A percentile compares a stretch with the other conserved stretches of the same genome.
phyloP scores from a whole-genome alignment of 2,113 vertebrate species.

The Gymnocephalus cernua region DNA sequence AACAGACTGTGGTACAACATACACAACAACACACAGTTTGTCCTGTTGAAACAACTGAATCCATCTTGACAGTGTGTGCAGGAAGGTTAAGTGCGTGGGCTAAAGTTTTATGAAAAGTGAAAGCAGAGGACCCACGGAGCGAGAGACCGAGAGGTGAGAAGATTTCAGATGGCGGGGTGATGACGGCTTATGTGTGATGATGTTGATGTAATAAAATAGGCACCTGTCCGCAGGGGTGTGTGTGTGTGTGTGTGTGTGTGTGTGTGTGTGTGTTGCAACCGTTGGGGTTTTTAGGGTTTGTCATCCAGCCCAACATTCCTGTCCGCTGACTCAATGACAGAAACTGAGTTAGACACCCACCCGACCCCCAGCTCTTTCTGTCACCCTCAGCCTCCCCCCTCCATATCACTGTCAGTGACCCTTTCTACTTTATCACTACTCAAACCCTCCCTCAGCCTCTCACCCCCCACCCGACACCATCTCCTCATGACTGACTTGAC shows the following conservation, averaged over 20 bases:
- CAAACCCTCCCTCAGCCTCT: slow-evolving; percentile 36
- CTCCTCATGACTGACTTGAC: slow-evolving; percentile 44
- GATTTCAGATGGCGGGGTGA: slow-evolving; percentile 42
- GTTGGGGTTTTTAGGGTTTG: slow-evolving; percentile 75
- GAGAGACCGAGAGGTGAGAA: slow-evolving; percentile 22
- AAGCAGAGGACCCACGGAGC: slow-evolving; percentile 30
- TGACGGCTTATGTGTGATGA: slow-evolving; percentile 57
- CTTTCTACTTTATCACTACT: slow-evolving; percentile 64
- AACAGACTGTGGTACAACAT: background rate
- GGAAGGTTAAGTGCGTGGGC: background rate
- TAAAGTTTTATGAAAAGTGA: slow-evolving; percentile 33
- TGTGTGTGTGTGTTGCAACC: slow-evolving; percentile 29
- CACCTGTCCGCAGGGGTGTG: slow-evolving; percentile 74
- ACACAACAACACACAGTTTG: slow-evolving; percentile 6
- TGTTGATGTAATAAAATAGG: slow-evolving; percentile 81
- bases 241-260: slow-evolving; percentile 17
- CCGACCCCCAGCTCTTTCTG: slow-evolving; percentile 56
- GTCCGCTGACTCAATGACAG: slow-evolving; percentile 82
- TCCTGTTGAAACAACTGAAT: background rate
- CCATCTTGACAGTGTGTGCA: background rate
- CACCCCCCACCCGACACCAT: slow-evolving; percentile 11
- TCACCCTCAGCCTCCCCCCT: slow-evolving; percentile 53
- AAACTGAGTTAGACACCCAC: slow-evolving; percentile 68
- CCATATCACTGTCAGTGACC: slow-evolving; percentile 62
- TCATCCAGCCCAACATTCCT: slow-evolving; percentile 83